Base-by-base conservation (phyloP, 1,140 invertebrate species). In the Cherax quadricarinatus region DNA sequence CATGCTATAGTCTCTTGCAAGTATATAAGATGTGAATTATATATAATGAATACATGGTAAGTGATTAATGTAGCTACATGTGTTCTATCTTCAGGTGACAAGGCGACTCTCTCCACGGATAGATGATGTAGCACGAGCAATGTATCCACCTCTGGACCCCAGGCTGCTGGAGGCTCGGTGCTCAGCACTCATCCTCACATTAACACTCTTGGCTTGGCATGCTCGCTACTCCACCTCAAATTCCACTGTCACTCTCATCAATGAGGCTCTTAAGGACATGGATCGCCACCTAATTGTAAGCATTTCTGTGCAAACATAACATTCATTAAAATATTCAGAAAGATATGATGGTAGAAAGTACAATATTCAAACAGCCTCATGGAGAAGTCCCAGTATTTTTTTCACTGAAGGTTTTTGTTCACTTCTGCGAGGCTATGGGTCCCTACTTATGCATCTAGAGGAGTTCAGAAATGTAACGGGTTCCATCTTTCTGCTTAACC, bases 91-190 rank as follows among this genome's bases (percentile, higher is more conserved):
- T 0, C 88, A 96, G 96, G 96, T 97, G 62, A 96, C 97, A 21
- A 96, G 96, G 94, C 95, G 96, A 89, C 97, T 97, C 91, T 96
- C 96, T 92, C 96, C 96, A 86, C 95, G 97, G 82, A 97, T 97
- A 0, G 97, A 97, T 94, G 97, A 97, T 94, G 96, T 97, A 66
- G 96, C 97, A 0, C 95, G 96, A 83, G 96, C 96, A 86, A 96
- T 97, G 96, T 97, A 97, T 94, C 97, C 97, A 21, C 97, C 97
- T 14, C 94, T 97, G 92, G 97, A 97, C 95, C 96, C 97, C 9
- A 95, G 96, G 49, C 94, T 97, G 3, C 95, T 97, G 75, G 97
- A 97, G 95, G 97, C 97, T 3, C 96, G 97, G 94, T 97, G 97
- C 86, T 96, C 96, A 49, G 96, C 97, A 41, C 94, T 97, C 57